Evolutionary conservation across 2,888 invertebrate species (phyloP).

Genomic region (Pandemis cinnamomeana): DNA sequence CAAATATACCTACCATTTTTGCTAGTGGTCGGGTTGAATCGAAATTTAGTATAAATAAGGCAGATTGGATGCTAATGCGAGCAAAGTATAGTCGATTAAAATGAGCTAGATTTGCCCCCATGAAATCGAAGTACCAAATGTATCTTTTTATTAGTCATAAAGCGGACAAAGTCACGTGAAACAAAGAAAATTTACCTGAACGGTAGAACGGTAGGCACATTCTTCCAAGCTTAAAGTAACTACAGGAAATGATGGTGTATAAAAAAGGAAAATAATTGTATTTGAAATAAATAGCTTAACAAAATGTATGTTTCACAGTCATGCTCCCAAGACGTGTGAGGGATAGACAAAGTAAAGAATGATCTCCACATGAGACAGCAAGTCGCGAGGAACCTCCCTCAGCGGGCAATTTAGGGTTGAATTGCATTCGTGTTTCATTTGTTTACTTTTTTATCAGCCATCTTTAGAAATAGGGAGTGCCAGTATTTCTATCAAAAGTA

Average conservation of each 20-base stretch:
- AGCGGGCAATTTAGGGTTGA: conserved; percentile 68
- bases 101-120: too few relatives aligned
- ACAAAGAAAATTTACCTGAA: too few relatives aligned
- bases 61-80: too few relatives aligned
- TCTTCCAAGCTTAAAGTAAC: not conserved
- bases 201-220: too few relatives aligned
- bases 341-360: conserved; percentile 80
- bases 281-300: conserved; percentile 26
- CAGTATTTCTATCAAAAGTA: not conserved
- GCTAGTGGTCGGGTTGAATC: too few relatives aligned
- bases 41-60: too few relatives aligned
- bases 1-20: too few relatives aligned
- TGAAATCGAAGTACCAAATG: too few relatives aligned
- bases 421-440: conserved; percentile 48
- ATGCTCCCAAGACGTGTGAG: conserved; percentile 40
- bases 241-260: not conserved
- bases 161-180: too few relatives aligned
- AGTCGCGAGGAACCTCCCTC: conserved; percentile 62
- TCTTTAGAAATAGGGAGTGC: not conserved
- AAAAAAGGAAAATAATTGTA: conserved; percentile 5
- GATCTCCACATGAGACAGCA: conserved; percentile 79
- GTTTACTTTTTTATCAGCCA: conserved; percentile 24
- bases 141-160: too few relatives aligned
- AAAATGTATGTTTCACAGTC: conserved; percentile 33
- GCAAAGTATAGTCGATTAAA: too few relatives aligned